These are phyloP conservation scores for Leptinotarsa juncta DNA, from an alignment of 2,888 invertebrate genomes.

Conservation along the genomic window DNA sequence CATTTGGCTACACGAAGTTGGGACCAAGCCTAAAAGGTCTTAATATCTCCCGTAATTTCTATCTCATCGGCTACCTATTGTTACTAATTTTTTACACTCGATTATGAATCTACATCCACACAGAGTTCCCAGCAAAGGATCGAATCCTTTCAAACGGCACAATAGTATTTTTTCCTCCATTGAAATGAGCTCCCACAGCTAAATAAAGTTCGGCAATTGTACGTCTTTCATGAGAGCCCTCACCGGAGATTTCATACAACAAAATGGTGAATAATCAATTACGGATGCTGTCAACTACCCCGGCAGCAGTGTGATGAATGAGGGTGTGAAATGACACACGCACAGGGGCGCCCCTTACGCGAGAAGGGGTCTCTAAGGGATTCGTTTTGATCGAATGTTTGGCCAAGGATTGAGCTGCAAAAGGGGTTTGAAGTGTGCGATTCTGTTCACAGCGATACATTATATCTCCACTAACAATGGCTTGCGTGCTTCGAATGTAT, in stretches of 20 bases:
- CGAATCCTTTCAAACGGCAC: neutral
- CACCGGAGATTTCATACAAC: conserved; percentile 28
- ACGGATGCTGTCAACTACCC: conserved; percentile 42
- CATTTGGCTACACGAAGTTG: too few species aligned
- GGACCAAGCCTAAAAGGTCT: too few species aligned
- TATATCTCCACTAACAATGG: too few species aligned
- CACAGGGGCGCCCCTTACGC: conserved; percentile 15
- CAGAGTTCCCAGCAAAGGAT: neutral
- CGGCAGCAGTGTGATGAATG: conserved; percentile 50
- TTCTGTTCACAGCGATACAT: too few species aligned
- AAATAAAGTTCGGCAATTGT: conserved; percentile 21
- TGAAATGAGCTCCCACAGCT: conserved; percentile 15
- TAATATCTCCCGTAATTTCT: too few species aligned
- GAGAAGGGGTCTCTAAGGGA: neutral
- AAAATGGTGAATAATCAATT: conserved; percentile 55
- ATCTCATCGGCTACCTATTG: too few species aligned
- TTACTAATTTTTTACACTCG: neutral
- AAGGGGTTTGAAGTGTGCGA: too few species aligned
- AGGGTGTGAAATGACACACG: conserved; percentile 57
- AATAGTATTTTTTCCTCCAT: conserved; percentile 12
- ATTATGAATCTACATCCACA: neutral
- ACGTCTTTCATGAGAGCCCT: conserved; percentile 15
- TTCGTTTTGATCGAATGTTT: neutral
- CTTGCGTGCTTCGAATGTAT: too few species aligned
- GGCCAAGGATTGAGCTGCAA: neutral